Conservation (phyloP, 2,113 vertebrate species). For the Mus pahari region DNA sequence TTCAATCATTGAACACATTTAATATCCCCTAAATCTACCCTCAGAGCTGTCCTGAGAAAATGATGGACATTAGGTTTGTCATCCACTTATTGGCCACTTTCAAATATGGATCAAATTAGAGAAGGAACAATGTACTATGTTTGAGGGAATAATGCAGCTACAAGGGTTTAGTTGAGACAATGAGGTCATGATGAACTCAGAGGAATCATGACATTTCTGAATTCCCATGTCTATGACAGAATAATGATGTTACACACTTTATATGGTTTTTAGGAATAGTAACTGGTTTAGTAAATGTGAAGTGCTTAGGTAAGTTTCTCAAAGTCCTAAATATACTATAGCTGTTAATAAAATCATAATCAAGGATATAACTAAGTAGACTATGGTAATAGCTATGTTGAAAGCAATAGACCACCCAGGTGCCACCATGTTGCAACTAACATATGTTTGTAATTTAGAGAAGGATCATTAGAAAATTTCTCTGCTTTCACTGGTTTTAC, state of each 20-base stretch:
- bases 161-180: background rate
- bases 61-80: background rate
- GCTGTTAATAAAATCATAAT: background rate
- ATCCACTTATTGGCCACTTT: background rate
- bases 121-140: background rate
- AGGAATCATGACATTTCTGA: background rate
- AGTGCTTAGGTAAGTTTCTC: background rate
- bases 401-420: background rate
- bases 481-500: conserved; percentile 15
- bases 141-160: background rate
- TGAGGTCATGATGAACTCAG: background rate
- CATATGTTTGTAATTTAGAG: background rate
- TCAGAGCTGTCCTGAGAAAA: conserved; percentile 12
- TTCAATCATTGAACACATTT: background rate
- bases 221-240: background rate
- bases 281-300: background rate
- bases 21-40: background rate
- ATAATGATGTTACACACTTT: background rate
- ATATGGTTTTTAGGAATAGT: background rate
- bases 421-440: background rate
- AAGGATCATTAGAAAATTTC: background rate
- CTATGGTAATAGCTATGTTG: background rate
- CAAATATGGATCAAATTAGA: background rate
- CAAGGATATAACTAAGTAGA: background rate
- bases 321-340: background rate